phyloP scores from a whole-genome alignment of 2,888 invertebrate species.

The Drosophila borborema region DNA sequence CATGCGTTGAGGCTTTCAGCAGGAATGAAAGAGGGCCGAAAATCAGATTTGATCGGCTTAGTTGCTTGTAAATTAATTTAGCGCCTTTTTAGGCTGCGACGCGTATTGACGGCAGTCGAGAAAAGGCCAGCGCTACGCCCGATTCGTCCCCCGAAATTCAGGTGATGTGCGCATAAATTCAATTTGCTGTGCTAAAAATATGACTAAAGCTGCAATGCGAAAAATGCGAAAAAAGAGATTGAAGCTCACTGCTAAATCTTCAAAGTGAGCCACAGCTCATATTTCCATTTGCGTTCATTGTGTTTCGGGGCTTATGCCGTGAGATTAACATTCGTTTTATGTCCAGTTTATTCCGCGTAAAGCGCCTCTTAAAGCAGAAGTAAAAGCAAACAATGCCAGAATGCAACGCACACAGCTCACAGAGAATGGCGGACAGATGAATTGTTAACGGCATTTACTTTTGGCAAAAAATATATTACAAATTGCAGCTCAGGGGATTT shows the following conservation, averaged over 20 bases:
- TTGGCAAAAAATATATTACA: slow-evolving; percentile 17
- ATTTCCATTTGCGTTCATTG: slow-evolving; percentile 44
- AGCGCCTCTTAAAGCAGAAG: not conserved
- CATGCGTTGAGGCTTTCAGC: not conserved
- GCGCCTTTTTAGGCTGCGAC: slow-evolving; percentile 53
- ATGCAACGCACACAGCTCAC: slow-evolving; percentile 13
- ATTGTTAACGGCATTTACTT: slow-evolving; percentile 39
- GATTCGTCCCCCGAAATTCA: slow-evolving; percentile 26
- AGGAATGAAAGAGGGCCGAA: slow-evolving; percentile 33
- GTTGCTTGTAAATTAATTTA: slow-evolving; percentile 69
- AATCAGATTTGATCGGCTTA: slow-evolving; percentile 74
- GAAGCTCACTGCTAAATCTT: slow-evolving; percentile 37
- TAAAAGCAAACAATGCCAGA: slow-evolving; percentile 19
- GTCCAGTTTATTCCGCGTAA: slow-evolving; percentile 3
- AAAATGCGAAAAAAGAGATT: not conserved
- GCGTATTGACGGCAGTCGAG: slow-evolving; percentile 20
- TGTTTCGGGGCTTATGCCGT: slow-evolving; percentile 26
- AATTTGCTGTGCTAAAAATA: slow-evolving; percentile 39
- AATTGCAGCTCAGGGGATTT: slow-evolving; percentile 1
- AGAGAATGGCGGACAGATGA: slow-evolving; percentile 8
- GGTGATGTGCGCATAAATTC: slow-evolving; percentile 53
- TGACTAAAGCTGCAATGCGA: slow-evolving; percentile 4
- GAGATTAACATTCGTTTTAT: slow-evolving; percentile 29
- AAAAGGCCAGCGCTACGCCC: slow-evolving; percentile 9
- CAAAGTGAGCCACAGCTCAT: slow-evolving; percentile 38